Conservation (phyloP, 2,888 invertebrate species). For the Euspilapteryx auroguttella region DNA sequence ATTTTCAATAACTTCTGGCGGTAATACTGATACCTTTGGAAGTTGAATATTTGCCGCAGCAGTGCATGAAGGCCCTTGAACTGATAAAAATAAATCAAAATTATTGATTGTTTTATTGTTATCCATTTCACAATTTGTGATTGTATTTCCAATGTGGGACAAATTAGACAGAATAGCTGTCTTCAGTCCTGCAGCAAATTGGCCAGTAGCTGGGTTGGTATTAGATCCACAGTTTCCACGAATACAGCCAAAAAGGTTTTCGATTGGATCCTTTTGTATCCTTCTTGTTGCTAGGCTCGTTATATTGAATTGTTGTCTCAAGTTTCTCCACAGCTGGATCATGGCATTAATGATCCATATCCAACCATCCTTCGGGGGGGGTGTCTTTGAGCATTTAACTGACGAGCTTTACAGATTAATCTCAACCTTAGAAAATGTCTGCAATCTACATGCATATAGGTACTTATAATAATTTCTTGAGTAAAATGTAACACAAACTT, state of each 20-base stretch:
- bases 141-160: slow-evolving; percentile 3
- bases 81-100: background rate
- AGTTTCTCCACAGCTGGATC: slow-evolving; percentile 3
- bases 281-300: slow-evolving; percentile 10
- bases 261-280: slow-evolving; percentile 9
- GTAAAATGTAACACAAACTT: no score
- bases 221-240: slow-evolving; percentile 11
- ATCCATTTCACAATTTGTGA: slow-evolving; percentile 10
- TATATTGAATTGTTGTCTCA: slow-evolving; percentile 5
- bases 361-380: slow-evolving; percentile 2
- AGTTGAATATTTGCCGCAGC: no score
- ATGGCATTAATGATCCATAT: slow-evolving; percentile 2
- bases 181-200: slow-evolving; percentile 11
- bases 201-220: slow-evolving; percentile 10
- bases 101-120: slow-evolving; percentile 6
- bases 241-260: slow-evolving; percentile 10
- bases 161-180: slow-evolving; percentile 8
- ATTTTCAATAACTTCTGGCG: background rate
- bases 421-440: no score
- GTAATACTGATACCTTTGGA: background rate
- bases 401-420: no score
- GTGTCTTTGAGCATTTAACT: background rate
- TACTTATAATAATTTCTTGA: no score
- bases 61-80: no score
- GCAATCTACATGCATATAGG: no score